Percentiles rank a stretch among this genome's conserved stretches.
phyloP scores from a whole-genome alignment of 2,797 vertebrate species.

The Characodon lateralis region DNA sequence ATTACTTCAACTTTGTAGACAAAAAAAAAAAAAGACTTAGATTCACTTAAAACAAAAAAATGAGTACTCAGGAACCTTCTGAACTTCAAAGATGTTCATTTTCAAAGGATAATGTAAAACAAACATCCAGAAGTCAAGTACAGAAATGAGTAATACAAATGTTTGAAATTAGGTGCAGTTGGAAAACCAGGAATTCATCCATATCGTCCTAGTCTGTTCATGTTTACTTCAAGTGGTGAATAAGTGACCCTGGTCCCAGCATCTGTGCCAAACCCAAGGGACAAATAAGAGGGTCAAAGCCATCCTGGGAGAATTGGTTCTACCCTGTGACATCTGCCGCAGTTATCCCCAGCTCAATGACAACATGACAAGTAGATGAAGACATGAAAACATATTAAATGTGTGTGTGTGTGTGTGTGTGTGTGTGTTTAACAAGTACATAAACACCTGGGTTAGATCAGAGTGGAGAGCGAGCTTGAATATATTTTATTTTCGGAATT shows the following conservation, averaged over 20 bases:
- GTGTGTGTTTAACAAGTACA: not conserved
- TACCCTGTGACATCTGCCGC: slow-evolving; percentile 77
- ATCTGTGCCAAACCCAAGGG: slow-evolving; percentile 75
- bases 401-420: not conserved
- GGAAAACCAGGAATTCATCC: slow-evolving; percentile 2
- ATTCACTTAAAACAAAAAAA: slow-evolving; percentile 14
- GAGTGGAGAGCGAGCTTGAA: slow-evolving; percentile 23
- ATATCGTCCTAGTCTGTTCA: not conserved
- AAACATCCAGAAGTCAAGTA: not conserved
- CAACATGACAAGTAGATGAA: slow-evolving; percentile 71
- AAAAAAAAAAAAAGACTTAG: slow-evolving; percentile 18
- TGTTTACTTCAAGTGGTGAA: slow-evolving; percentile 36
- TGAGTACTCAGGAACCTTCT: slow-evolving; percentile 7
- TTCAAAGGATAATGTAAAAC: not conserved
- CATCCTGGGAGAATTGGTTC: slow-evolving; percentile 73
- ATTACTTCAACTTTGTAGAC: slow-evolving; percentile 24
- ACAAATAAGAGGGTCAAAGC: slow-evolving; percentile 76
- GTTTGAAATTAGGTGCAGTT: not conserved
- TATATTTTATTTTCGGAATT: slow-evolving; percentile 35
- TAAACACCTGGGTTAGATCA: not conserved
- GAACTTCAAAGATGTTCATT: not conserved
- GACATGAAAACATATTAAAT: slow-evolving; percentile 55
- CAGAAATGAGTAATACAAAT: not conserved
- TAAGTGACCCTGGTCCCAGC: slow-evolving; percentile 56
- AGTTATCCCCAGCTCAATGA: slow-evolving; percentile 64